phyloP scores from a whole-genome alignment of 2,888 invertebrate species.

The Bimastos eiseni region DNA sequence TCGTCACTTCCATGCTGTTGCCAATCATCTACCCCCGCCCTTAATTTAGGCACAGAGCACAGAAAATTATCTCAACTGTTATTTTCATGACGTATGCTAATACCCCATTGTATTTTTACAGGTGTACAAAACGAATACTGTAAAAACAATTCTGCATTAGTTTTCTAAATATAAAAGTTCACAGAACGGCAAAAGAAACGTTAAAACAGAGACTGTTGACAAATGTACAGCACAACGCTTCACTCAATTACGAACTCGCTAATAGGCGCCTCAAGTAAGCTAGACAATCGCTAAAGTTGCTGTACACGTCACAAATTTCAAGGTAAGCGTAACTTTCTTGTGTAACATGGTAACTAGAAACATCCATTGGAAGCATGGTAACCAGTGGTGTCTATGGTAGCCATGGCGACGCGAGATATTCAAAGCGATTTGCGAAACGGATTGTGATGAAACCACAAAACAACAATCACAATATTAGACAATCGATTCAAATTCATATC shows the following conservation, averaged over 20 bases:
- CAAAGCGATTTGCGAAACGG: not conserved
- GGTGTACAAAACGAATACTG: not conserved
- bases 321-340: not conserved
- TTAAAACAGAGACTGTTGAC: not conserved
- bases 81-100: not conserved
- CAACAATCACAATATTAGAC: not conserved
- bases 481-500: not conserved
- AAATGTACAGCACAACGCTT: not conserved
- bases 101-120: not conserved
- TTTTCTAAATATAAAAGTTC: not conserved
- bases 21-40: too few relatives aligned
- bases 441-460: not conserved
- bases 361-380: not conserved
- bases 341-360: not conserved
- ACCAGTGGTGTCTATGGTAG: not conserved
- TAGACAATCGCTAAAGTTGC: not conserved
- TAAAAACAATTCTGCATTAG: not conserved
- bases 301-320: not conserved
- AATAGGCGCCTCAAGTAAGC: not conserved
- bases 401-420: not conserved
- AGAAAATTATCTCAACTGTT: not conserved
- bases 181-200: not conserved
- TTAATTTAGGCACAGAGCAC: too few relatives aligned
- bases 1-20: too few relatives aligned
- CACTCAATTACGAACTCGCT: not conserved